Conservation (phyloP, 2,888 invertebrate species). For the Baccha elongata region DNA sequence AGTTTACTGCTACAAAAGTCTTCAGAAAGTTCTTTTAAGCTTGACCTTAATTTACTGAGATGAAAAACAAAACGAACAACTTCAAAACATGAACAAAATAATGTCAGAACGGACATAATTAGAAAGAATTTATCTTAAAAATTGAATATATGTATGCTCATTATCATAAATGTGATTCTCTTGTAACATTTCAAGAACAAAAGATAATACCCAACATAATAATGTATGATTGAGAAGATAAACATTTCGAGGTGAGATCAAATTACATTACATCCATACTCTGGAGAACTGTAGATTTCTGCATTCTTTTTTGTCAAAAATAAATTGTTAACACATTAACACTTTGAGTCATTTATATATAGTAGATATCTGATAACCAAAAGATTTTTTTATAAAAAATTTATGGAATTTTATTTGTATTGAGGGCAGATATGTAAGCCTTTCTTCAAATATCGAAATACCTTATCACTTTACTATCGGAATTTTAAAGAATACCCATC, state of each 20-base stretch:
- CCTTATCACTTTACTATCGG: no score
- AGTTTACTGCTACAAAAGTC: no score
- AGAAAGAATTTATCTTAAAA: conserved; percentile 22
- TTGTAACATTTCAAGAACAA: conserved; percentile 51
- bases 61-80: not conserved
- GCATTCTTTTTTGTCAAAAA: conserved; percentile 17
- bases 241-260: conserved; percentile 9
- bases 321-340: conserved; percentile 21
- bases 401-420: not conserved
- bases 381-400: conserved; percentile 6
- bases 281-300: conserved; percentile 12
- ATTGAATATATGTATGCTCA: conserved; percentile 30
- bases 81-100: not conserved
- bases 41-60: conserved; percentile 26
- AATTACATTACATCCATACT: not conserved
- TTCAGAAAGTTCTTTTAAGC: not conserved
- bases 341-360: not conserved
- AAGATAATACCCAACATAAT: conserved; percentile 47
- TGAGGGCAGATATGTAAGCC: no score
- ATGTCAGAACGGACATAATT: conserved; percentile 2
- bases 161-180: conserved; percentile 49
- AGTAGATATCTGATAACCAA: conserved; percentile 6
- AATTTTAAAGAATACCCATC: no score
- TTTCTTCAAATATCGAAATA: no score
- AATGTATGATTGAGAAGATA: conserved; percentile 40